Base-by-base conservation (phyloP, 2,113 vertebrate species). In the Suricata suricatta region DNA sequence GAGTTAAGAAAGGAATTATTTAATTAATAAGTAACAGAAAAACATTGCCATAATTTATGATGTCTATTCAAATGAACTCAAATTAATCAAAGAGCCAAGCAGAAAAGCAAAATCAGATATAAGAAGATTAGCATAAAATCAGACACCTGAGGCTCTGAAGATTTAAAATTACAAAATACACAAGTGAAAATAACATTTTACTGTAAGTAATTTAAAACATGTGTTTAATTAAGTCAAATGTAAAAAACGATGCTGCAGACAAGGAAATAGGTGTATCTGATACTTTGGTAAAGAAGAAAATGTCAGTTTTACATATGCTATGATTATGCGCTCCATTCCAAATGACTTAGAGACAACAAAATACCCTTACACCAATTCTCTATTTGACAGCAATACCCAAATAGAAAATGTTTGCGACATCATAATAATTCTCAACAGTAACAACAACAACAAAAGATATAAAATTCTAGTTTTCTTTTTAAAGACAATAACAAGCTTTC, bases 21-120 rank as follows among this genome's bases (percentile, higher is more conserved):
- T 91, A 77, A 66, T 89, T 92, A 93, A 87, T 94, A 96, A 90
- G 77, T 47, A 29, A 41, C 23, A 63, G 71, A 52, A 69, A 93
- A 95, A 50, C 21, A 17, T 44, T 29, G 11, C 68, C 31, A 79
- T 68, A 29, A 38, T 77, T 41, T 86, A 52, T 6, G 6, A 23
- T 79, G 13, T 50, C 19, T 74, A 50, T 63, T 5, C 54, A 90
- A 71, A 66, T 92, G 23, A 96, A 52, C 7, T 64, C 35, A 12
- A 21, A 38, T 83, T 89, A 52, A 74, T 88, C 74, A 69, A 88
- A 91, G 31, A 85, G 17, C 8, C 81, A 74, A 88, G 14, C 47
- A 91, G 44, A n/a, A 93, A 68, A 88, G 69, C 86, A 93, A 96
- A 88, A 82, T 47, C 35, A 80, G 38, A 82, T n/a, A 14, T 10